A percentile compares a stretch with the other conserved stretches of the same genome.
phyloP scores from a whole-genome alignment of 2,888 invertebrate genomes.

The Tenthredo scrophulariae region DNA sequence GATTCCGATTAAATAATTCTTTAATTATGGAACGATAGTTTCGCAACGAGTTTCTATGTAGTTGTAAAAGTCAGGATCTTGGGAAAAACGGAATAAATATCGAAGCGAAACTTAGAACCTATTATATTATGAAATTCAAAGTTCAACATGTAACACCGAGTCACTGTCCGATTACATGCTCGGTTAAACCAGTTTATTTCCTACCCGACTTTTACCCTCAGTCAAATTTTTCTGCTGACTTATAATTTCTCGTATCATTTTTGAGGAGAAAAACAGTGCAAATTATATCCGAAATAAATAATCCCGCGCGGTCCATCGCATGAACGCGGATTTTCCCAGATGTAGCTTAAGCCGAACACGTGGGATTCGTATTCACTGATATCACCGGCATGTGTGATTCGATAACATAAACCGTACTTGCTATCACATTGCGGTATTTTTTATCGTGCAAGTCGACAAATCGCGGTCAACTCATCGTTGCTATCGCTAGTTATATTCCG shows the following conservation, averaged over 20 bases:
- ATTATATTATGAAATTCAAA: conserved; percentile 20
- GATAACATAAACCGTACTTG: background rate
- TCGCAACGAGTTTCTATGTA: background rate
- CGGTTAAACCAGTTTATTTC: background rate
- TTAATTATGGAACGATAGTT: background rate
- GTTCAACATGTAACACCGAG: conserved; percentile 18
- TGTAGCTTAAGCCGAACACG: background rate
- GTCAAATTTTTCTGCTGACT: background rate
- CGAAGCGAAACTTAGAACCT: background rate
- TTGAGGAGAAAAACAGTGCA: background rate
- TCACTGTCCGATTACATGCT: conserved; percentile 28
- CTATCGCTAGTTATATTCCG: background rate
- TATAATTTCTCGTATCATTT: background rate
- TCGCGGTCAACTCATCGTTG: background rate
- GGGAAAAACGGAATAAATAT: background rate
- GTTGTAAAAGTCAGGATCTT: background rate
- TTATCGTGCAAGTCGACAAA: background rate
- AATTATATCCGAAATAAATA: background rate
- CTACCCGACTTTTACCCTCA: background rate
- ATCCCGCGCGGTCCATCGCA: background rate
- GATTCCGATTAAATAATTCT: background rate
- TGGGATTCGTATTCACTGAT: background rate
- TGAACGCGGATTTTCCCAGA: background rate
- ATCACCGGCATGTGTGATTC: background rate
- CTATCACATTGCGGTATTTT: too few relatives aligned